A percentile compares a stretch with the other conserved stretches of the same genome.
Evolutionary conservation across 2,113 vertebrate genomes (phyloP).

Genomic region (Syrrhaptes paradoxus): DNA sequence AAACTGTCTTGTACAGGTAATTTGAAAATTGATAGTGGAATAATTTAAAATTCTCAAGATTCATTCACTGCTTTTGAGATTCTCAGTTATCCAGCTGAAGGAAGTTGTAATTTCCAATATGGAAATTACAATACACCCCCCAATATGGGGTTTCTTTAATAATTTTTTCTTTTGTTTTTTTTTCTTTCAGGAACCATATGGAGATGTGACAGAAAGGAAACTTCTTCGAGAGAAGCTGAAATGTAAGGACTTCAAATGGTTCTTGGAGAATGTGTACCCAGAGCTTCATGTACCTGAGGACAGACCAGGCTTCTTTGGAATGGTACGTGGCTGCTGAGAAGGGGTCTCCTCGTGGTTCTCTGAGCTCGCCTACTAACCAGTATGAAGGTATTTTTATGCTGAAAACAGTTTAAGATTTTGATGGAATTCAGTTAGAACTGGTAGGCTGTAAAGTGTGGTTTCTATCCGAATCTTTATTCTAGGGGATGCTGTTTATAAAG

Average conservation of each 20-base stretch:
- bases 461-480: not conserved
- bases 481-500: not conserved
- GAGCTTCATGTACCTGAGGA: slow-evolving; percentile 91
- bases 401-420: not conserved
- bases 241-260: slow-evolving; percentile 94
- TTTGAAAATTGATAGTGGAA: not conserved
- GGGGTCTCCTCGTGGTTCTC: not conserved
- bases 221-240: slow-evolving; percentile 83
- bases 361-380: not conserved
- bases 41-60: not conserved
- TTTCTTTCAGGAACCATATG: slow-evolving; percentile 87
- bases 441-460: not conserved
- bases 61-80: not conserved
- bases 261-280: slow-evolving; percentile 90
- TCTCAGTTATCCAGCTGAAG: not conserved
- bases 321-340: slow-evolving; percentile 78
- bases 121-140: no score
- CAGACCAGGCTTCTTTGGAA: slow-evolving; percentile 90
- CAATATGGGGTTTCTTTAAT: not conserved
- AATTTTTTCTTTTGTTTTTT: not conserved
- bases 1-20: not conserved
- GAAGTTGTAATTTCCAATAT: not conserved
- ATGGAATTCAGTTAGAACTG: not conserved
- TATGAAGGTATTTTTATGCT: not conserved
- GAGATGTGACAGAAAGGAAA: slow-evolving; percentile 89